Percentiles rank a stretch among this genome's conserved stretches.
Evolutionary conservation across 2,113 vertebrate species (phyloP).

Genomic region (Notiomystis cincta): DNA sequence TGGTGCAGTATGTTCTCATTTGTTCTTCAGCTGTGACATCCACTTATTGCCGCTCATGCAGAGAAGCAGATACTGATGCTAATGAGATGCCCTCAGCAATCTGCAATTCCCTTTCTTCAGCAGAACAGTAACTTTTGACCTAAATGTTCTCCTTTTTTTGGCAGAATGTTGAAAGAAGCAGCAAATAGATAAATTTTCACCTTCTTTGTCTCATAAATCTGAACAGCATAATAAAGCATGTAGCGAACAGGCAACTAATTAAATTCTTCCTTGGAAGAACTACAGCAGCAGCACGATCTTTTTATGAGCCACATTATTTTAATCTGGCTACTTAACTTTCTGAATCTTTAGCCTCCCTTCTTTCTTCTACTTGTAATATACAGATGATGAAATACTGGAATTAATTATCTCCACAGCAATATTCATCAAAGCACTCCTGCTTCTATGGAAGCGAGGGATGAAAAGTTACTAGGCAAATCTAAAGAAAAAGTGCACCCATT

Average conservation of each 20-base stretch:
- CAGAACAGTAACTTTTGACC: background rate
- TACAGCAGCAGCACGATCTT: background rate
- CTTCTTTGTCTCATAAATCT: background rate
- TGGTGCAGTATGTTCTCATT: background rate
- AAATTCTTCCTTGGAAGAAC: conserved; percentile 10
- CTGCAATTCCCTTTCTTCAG: background rate
- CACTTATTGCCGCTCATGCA: background rate
- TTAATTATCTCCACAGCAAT: conserved; percentile 8
- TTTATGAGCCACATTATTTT: background rate
- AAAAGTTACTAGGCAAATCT: background rate
- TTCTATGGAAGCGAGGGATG: background rate
- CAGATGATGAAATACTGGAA: background rate
- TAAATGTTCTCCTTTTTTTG: background rate
- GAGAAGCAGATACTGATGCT: background rate
- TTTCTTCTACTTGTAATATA: background rate
- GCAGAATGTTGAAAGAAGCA: background rate
- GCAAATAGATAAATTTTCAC: background rate
- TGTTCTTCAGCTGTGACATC: background rate
- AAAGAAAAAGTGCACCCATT: background rate
- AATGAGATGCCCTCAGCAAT: background rate
- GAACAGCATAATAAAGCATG: background rate
- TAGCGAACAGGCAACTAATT: background rate
- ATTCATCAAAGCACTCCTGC: background rate
- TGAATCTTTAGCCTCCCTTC: background rate
- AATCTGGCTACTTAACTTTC: background rate